These are phyloP conservation scores for Myotis yumanensis DNA, from an alignment of 2,113 vertebrate species.

Conservation along the genomic window DNA sequence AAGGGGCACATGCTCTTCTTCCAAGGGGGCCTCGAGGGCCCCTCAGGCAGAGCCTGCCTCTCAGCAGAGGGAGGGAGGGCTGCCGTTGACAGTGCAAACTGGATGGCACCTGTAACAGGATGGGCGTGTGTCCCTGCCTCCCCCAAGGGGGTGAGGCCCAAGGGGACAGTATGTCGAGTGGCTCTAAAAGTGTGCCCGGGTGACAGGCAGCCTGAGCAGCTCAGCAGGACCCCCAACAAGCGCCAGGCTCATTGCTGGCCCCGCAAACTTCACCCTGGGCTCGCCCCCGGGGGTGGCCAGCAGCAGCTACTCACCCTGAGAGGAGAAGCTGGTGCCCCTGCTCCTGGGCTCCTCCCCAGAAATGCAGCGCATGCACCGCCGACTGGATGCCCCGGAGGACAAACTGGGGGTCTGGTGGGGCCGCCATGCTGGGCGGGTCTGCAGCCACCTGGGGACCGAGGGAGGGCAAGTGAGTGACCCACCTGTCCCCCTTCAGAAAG, in stretches of 20 bases:
- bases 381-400: conserved; percentile 90
- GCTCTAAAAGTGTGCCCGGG: background rate
- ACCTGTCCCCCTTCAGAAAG: background rate
- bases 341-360: conserved; percentile 80
- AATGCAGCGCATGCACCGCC: conserved; percentile 90
- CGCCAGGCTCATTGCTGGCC: background rate
- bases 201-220: background rate
- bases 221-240: background rate
- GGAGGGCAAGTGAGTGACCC: background rate
- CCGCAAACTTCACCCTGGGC: background rate
- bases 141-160: background rate
- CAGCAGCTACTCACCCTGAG: conserved; percentile 89
- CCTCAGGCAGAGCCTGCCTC: background rate
- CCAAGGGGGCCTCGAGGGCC: background rate
- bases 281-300: accelerated
- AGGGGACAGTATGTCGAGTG: background rate
- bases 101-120: background rate
- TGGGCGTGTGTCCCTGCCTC: background rate
- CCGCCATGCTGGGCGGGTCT: conserved; percentile 24
- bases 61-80: background rate
- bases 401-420: conserved; percentile 87
- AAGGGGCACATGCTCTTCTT: background rate
- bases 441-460: conserved; percentile 23
- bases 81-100: background rate
- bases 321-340: conserved; percentile 86